A percentile compares a stretch with the other conserved stretches of the same genome.
Evolutionary conservation across 2,113 vertebrate genomes (phyloP).

Genomic region (Alligator sinensis): DNA sequence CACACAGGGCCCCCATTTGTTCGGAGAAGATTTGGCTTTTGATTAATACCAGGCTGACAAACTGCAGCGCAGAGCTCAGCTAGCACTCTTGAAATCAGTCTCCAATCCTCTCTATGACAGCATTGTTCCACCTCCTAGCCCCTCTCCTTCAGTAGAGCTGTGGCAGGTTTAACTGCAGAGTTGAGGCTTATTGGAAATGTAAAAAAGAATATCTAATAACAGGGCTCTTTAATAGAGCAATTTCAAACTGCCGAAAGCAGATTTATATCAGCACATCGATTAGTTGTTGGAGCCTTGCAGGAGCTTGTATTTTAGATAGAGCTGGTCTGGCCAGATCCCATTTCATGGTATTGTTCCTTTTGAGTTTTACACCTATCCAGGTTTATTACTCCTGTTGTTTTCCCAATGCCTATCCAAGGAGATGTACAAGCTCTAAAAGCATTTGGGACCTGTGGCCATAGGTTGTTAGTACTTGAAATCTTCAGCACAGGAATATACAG

Average conservation of each 20-base stretch:
- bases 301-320: constrained; percentile 45
- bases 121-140: not conserved
- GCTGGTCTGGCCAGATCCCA: not conserved
- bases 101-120: not conserved
- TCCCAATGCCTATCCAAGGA: not conserved
- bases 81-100: not conserved
- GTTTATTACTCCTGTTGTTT: not conserved
- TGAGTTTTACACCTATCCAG: constrained; percentile 14
- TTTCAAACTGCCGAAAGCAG: constrained; percentile 34
- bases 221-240: constrained; percentile 31
- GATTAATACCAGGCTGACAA: not conserved
- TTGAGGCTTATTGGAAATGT: constrained; percentile 18
- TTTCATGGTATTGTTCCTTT: not conserved
- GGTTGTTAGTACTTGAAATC: not conserved
- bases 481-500: not conserved
- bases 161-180: not conserved
- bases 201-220: constrained; percentile 40
- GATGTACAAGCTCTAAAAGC: not conserved
- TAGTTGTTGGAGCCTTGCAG: constrained; percentile 37
- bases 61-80: not conserved
- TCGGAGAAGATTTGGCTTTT: not conserved
- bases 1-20: not conserved
- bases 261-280: constrained; percentile 48
- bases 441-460: not conserved
- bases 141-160: not conserved